phyloP scores from a whole-genome alignment of 2,888 invertebrate genomes.

The Eupithecia inturbata region DNA sequence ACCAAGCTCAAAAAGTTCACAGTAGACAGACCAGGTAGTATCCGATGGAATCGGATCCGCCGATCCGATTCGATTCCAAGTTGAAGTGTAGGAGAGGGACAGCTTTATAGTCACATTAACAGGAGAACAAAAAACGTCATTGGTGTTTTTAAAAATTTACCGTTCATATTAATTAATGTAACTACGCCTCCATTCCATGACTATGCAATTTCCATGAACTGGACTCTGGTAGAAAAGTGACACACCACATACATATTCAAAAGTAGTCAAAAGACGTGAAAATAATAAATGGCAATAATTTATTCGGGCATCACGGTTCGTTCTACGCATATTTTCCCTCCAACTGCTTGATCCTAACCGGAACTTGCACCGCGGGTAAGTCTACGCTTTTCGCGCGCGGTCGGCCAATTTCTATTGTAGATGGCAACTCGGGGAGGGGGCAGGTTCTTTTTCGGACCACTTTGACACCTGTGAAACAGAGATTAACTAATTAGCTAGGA shows the following conservation, averaged over 20 bases:
- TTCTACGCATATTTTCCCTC: constrained; percentile 52
- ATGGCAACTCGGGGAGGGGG: constrained; percentile 63
- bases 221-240: too few species aligned
- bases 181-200: too few species aligned
- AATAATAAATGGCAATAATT: not conserved
- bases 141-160: too few species aligned
- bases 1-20: too few species aligned
- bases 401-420: constrained; percentile 63
- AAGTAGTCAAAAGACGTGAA: not conserved
- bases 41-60: too few species aligned
- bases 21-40: too few species aligned
- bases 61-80: too few species aligned
- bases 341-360: constrained; percentile 74
- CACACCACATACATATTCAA: too few species aligned
- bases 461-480: constrained; percentile 34
- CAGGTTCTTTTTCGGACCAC: constrained; percentile 62
- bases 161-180: too few species aligned
- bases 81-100: not conserved
- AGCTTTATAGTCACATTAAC: not conserved
- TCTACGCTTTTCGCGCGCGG: constrained; percentile 76
- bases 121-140: not conserved
- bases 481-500: not conserved
- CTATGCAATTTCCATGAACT: too few species aligned
- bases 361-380: constrained; percentile 78
- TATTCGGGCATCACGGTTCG: not conserved